Conservation (phyloP, 2,797 vertebrate genomes). For the Halcyon smyrnensis region DNA sequence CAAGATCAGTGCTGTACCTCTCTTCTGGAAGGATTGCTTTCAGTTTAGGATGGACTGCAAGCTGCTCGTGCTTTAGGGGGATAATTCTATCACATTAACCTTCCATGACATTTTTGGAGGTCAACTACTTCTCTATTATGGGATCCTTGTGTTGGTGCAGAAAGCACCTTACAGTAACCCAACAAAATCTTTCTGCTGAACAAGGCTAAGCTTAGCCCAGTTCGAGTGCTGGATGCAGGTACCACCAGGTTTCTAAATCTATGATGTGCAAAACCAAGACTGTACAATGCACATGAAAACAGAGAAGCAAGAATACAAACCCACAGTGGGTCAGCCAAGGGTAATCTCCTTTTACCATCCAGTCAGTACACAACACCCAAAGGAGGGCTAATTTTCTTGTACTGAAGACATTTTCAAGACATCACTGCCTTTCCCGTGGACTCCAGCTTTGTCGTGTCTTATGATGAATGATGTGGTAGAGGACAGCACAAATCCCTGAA, state of each 20-base stretch:
- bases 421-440: not conserved
- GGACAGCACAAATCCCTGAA: not conserved
- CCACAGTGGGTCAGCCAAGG: not conserved
- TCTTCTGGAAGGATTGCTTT: not conserved
- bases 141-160: not conserved
- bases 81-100: not conserved
- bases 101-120: not conserved
- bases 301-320: not conserved
- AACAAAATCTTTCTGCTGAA: not conserved
- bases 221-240: not conserved
- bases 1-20: not conserved
- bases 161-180: not conserved
- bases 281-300: not conserved
- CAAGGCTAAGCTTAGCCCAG: not conserved
- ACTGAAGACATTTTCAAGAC: not conserved
- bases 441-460: not conserved
- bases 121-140: not conserved
- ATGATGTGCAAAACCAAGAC: not conserved
- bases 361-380: not conserved
- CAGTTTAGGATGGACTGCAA: not conserved
- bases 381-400: not conserved
- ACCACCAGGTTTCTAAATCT: not conserved
- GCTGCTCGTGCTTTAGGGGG: not conserved
- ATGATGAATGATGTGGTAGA: not conserved
- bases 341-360: not conserved